Evolutionary conservation across 2,888 invertebrate species (phyloP).

Genomic region (Julus scanicus): DNA sequence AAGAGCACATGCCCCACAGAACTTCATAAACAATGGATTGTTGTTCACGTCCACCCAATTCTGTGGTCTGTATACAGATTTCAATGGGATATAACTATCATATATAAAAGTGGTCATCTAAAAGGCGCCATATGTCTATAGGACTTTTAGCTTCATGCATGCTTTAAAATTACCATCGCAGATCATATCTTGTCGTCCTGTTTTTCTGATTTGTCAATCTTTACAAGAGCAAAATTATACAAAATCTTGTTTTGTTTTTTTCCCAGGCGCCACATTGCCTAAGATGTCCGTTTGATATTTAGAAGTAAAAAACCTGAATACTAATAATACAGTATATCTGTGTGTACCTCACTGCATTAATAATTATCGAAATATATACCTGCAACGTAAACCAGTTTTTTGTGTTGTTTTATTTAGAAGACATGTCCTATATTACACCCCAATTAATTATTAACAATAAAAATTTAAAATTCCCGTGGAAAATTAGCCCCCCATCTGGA

Average conservation of each 20-base stretch:
- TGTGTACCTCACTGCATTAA: neutral
- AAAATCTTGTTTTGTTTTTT: neutral
- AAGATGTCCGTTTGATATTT: neutral
- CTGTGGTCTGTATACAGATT: neutral
- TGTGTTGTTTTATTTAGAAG: neutral
- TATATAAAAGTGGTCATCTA: no score
- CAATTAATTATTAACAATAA: neutral
- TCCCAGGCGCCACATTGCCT: neutral
- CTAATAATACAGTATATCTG: neutral
- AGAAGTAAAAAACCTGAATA: constrained; percentile 4
- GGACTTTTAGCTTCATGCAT: neutral
- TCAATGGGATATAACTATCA: neutral
- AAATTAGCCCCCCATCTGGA: neutral
- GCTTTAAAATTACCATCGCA: neutral
- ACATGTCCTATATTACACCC: constrained; percentile 8
- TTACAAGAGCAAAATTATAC: neutral
- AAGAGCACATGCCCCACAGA: neutral
- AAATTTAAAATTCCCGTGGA: neutral
- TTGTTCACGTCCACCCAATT: neutral
- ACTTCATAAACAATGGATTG: constrained; percentile 10
- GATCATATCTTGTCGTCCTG: neutral
- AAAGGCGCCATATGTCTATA: neutral
- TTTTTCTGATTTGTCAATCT: neutral
- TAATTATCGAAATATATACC: neutral
- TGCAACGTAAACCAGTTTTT: neutral